These are phyloP conservation scores for Morpho helenor DNA, from an alignment of 2,888 invertebrate genomes.

Conservation along the genomic window DNA sequence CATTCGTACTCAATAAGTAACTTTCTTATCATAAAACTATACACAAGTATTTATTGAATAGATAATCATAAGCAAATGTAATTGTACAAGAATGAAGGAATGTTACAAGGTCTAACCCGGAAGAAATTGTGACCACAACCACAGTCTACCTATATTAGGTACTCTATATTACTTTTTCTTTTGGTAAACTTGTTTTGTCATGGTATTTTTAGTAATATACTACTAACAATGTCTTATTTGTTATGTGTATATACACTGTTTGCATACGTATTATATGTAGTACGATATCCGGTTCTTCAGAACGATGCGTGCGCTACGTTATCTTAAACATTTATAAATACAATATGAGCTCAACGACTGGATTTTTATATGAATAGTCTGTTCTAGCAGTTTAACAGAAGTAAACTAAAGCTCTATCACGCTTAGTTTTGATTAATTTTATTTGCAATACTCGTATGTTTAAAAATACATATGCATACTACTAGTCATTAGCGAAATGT, in stretches of 20 bases:
- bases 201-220: background rate
- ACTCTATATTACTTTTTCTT: background rate
- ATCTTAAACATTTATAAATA: background rate
- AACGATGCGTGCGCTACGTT: background rate
- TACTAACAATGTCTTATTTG: background rate
- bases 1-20: no score
- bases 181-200: background rate
- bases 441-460: no score
- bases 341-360: background rate
- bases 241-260: background rate
- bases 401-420: no score
- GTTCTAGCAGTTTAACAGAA: no score
- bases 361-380: no score
- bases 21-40: no score
- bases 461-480: no score
- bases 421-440: no score
- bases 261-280: background rate
- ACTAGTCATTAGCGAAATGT: no score
- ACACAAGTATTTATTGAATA: no score
- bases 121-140: conserved; percentile 23
- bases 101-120: conserved; percentile 7
- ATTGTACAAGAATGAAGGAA: no score
- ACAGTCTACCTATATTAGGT: conserved; percentile 1
- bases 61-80: no score
- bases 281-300: background rate